Percentiles rank a stretch among this genome's conserved stretches.
These are phyloP conservation scores for Epinephelus awoara DNA, from an alignment of 2,797 vertebrate genomes.

Conservation along the genomic window DNA sequence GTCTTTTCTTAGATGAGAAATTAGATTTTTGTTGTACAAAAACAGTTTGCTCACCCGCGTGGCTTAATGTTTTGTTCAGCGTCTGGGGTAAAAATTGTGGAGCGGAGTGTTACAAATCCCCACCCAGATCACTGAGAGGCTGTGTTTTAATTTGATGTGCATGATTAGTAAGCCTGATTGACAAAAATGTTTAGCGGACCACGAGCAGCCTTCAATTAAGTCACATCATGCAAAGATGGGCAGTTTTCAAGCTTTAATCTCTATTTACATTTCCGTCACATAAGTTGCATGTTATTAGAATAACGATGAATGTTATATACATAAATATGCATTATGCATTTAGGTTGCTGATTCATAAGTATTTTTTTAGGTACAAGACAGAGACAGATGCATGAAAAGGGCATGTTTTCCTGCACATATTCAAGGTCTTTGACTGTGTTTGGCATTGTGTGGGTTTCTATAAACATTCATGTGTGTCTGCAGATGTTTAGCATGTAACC, in stretches of 20 bases:
- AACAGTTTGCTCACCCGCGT: constrained; percentile 31
- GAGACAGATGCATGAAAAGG: constrained; percentile 21
- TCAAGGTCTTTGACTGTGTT: not conserved
- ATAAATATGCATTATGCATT: constrained; percentile 17
- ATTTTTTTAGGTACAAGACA: not conserved
- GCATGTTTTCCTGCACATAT: constrained; percentile 16
- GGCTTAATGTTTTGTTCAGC: constrained; percentile 49
- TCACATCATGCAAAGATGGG: constrained; percentile 32
- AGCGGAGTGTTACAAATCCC: constrained; percentile 56
- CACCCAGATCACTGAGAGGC: constrained; percentile 53
- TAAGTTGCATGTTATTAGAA: constrained; percentile 17
- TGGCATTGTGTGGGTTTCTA: constrained; percentile 13
- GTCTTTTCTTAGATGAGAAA: constrained; percentile 49
- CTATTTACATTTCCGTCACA: constrained; percentile 22
- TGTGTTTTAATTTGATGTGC: constrained; percentile 74
- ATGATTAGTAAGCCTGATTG: constrained; percentile 72
- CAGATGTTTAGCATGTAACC: constrained; percentile 14
- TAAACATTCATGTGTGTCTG: constrained; percentile 39
- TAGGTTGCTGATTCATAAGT: constrained; percentile 11
- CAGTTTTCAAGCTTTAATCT: constrained; percentile 41
- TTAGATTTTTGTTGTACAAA: constrained; percentile 40
- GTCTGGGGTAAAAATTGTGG: constrained; percentile 51
- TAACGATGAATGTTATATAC: constrained; percentile 9
- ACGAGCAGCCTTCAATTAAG: constrained; percentile 51
- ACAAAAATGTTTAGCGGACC: constrained; percentile 58